Evolutionary conservation across 2,797 vertebrate genomes (phyloP), one percentile per base, ranked within the genome.

Genomic region (Bradypodion ventrale): DNA sequence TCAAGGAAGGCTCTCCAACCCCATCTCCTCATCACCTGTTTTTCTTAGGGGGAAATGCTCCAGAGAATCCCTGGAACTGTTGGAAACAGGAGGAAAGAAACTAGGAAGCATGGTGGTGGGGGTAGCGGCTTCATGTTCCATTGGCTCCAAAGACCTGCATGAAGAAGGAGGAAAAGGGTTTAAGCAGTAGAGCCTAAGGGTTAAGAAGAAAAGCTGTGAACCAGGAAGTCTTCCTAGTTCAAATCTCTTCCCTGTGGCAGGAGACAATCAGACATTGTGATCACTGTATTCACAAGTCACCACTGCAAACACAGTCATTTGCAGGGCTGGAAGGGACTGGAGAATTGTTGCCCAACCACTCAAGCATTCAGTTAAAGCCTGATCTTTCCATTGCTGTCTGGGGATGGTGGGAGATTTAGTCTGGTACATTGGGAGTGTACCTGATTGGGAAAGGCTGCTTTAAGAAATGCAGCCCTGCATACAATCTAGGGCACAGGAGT

Each of bases 21-120:
- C 1, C 52, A 35, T 72, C 49, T 85, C 35, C 29, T 10, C 7
- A 94, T 94, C 82, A 99, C 98, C 97, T 92, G 98, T 98, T 92
- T 98, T 97, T 70, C 98, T 96, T 59, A 99, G 95, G 0, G 97
- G 97, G 0, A 97, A 97, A 87, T 98, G 97, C 29, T 98, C 98
- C 0, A 96, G 94, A 5, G 96, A 93, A 42, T 98, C 97, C 1
- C 94, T 91, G 1, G 96, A 90, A n/a, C 88, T 94, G 89, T 89
- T 97, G 94, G 88, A 94, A 7, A 95, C 90, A 0, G 96, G 94
- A 88, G 97, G 96, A 32, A 96, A 96, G 92, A 95, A 97, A 60
- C 88, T 94, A 91, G 89, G 95, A 83, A 96, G 94, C 91, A 19
- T 56, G 52, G 13, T 56, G 52, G 97, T 80, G 82, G 96, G 95